Evolutionary conservation across 1,140 invertebrate genomes (phyloP).

Genomic region (Camponotus pennsylvanicus): DNA sequence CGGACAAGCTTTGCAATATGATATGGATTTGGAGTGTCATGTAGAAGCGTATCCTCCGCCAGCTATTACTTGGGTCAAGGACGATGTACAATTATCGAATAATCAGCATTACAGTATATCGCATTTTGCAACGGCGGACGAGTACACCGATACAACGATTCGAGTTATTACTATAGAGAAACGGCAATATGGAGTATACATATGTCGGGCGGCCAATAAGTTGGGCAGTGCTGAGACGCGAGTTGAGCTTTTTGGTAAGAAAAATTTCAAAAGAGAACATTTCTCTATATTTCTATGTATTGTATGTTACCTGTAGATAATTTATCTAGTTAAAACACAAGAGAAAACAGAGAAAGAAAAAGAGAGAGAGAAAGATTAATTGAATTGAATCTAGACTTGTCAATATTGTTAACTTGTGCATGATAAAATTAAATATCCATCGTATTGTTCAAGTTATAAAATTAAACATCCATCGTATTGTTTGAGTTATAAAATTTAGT

Average conservation of each 20-base stretch:
- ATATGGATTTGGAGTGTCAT: conserved; percentile 97
- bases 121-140: conserved; percentile 95
- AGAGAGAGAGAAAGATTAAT: background rate
- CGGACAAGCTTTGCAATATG: conserved; percentile 95
- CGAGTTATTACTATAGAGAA: conserved; percentile 96
- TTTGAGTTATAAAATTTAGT: background rate
- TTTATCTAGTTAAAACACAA: background rate
- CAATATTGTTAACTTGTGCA: conserved; percentile 29
- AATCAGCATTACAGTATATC: conserved; percentile 97
- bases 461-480: background rate
- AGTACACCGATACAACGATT: conserved; percentile 95
- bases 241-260: conserved; percentile 94
- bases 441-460: no score
- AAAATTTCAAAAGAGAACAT: background rate
- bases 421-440: background rate
- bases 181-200: conserved; percentile 94
- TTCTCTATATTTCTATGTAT: background rate
- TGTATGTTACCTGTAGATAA: background rate
- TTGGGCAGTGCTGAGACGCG: conserved; percentile 92
- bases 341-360: no score
- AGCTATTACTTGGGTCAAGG: conserved; percentile 95
- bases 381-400: conserved; percentile 31
- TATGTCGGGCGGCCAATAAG: conserved; percentile 95
- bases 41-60: conserved; percentile 97
- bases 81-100: conserved; percentile 92